Conservation (phyloP, 2,888 invertebrate genomes). For the Drosophila atripex region DNA sequence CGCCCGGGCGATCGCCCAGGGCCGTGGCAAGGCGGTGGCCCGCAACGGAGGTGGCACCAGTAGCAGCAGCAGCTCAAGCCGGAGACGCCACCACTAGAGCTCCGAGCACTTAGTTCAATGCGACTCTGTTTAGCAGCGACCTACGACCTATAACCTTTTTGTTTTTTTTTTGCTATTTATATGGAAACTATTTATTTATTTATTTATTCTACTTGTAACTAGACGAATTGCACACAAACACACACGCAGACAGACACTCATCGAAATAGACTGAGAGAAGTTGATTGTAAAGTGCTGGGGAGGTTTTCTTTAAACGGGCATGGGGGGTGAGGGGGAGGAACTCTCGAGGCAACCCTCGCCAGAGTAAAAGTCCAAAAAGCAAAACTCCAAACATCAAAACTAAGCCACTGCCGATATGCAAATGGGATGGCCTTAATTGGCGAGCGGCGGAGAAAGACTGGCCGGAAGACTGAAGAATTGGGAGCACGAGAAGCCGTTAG, state of each 20-base stretch:
- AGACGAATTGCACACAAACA: conserved; percentile 72
- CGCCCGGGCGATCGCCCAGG: conserved; percentile 84
- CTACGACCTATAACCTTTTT: conserved; percentile 20
- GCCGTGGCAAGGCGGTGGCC: conserved; percentile 56
- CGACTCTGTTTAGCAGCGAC: conserved; percentile 31
- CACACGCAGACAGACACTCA: conserved; percentile 13
- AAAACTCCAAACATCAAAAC: background rate
- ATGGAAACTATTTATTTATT: conserved; percentile 64
- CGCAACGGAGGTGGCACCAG: conserved; percentile 33
- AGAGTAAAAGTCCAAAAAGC: conserved; percentile 22
- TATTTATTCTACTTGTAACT: conserved; percentile 75
- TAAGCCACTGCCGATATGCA: conserved; percentile 18
- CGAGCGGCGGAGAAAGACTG: too few species aligned
- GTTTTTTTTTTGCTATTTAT: conserved; percentile 63
- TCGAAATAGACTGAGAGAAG: conserved; percentile 78
- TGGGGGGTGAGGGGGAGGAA: too few species aligned
- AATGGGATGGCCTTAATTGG: conserved; percentile 37
- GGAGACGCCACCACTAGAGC: conserved; percentile 62
- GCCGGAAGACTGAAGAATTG: conserved; percentile 22
- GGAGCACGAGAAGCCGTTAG: conserved; percentile 36
- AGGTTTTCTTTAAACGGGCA: background rate
- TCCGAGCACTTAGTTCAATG: conserved; percentile 55
- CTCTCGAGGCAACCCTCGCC: conserved; percentile 3
- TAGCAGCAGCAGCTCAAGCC: conserved; percentile 31
- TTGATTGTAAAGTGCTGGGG: conserved; percentile 56